These are phyloP conservation scores for Lipophrys pholis DNA, from an alignment of 2,113 vertebrate species.

Conservation along the genomic window DNA sequence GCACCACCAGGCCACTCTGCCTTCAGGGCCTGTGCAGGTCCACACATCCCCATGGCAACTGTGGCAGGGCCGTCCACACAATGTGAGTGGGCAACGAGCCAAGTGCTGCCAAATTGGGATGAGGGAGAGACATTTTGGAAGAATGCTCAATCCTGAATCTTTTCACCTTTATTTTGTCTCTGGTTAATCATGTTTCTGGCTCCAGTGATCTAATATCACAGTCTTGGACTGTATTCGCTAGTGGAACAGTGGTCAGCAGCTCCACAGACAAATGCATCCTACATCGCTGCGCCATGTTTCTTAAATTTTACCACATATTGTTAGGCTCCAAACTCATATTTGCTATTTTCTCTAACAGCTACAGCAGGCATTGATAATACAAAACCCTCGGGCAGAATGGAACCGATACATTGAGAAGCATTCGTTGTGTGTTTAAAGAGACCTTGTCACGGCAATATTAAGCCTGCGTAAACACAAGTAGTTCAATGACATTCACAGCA, in stretches of 20 bases:
- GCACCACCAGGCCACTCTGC: slow-evolving; percentile 73
- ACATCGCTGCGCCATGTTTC: not conserved
- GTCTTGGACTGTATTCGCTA: slow-evolving; percentile 40
- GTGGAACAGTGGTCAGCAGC: slow-evolving; percentile 42
- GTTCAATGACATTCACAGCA: slow-evolving; percentile 79
- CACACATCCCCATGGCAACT: slow-evolving; percentile 86
- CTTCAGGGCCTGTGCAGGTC: slow-evolving; percentile 81
- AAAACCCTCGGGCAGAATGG: slow-evolving; percentile 48
- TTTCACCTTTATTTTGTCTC: slow-evolving; percentile 73
- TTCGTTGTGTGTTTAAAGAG: slow-evolving; percentile 63
- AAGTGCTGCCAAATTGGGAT: slow-evolving; percentile 82
- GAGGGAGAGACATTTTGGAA: slow-evolving; percentile 78
- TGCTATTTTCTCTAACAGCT: slow-evolving; percentile 30
- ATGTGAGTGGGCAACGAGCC: slow-evolving; percentile 84
- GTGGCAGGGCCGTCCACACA: slow-evolving; percentile 83
- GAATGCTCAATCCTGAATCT: slow-evolving; percentile 66
- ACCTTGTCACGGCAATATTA: slow-evolving; percentile 72
- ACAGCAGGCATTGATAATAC: slow-evolving; percentile 41
- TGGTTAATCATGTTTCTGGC: slow-evolving; percentile 66
- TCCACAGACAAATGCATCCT: slow-evolving; percentile 22
- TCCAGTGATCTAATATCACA: slow-evolving; percentile 61
- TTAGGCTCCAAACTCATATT: slow-evolving; percentile 17
- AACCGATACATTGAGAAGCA: slow-evolving; percentile 50
- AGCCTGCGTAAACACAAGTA: slow-evolving; percentile 77
- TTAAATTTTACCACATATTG: slow-evolving; percentile 21